These are phyloP conservation scores for Drosophila willistoni DNA, from an alignment of 1,140 invertebrate genomes.

Conservation along the genomic window DNA sequence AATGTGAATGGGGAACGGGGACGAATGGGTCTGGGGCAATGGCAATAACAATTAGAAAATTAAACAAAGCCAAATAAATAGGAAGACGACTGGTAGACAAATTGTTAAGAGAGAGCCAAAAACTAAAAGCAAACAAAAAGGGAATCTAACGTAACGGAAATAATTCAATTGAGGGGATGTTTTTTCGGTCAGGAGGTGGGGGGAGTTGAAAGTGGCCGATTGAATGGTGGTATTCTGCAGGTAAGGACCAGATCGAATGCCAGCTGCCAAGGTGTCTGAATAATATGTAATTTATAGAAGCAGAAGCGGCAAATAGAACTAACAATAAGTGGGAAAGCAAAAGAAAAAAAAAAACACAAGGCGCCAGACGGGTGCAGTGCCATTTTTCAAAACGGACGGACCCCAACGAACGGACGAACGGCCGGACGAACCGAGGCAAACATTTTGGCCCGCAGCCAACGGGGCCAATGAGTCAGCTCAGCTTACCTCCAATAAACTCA, in stretches of 20 bases:
- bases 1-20: conserved; percentile 15
- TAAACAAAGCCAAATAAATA: conserved; percentile 45
- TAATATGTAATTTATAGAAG: conserved; percentile 50
- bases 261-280: conserved; percentile 48
- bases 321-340: conserved; percentile 27
- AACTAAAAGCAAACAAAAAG: conserved; percentile 25
- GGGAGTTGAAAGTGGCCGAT: neutral
- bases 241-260: conserved; percentile 27
- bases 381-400: conserved; percentile 54
- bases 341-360: conserved; percentile 36
- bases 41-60: conserved; percentile 47
- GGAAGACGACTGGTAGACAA: conserved; percentile 28
- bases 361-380: conserved; percentile 56
- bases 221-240: neutral
- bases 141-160: conserved; percentile 1
- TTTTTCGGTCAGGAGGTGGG: neutral
- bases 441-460: conserved; percentile 31
- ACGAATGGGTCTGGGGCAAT: neutral
- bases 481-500: neutral
- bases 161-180: conserved; percentile 5
- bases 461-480: conserved; percentile 25
- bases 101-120: conserved; percentile 27
- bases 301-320: conserved; percentile 1
- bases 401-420: conserved; percentile 33
- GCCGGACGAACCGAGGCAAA: conserved; percentile 23